Conservation (phyloP, 2,113 vertebrate species). For the Sylvia atricapilla region DNA sequence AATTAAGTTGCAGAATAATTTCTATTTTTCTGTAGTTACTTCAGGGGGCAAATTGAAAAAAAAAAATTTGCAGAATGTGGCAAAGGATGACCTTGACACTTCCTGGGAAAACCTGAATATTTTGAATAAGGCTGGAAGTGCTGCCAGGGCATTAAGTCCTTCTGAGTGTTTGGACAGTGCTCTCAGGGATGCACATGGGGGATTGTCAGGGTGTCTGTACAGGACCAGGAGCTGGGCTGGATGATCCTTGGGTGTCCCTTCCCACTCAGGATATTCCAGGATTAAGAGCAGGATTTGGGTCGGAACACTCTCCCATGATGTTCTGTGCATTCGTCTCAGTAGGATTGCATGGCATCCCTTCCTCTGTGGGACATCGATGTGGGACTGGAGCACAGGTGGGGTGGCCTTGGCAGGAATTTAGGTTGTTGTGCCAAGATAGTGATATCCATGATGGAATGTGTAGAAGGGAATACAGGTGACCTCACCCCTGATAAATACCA, state of each 20-base stretch:
- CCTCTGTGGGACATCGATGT: fast-evolving
- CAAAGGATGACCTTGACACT: not conserved
- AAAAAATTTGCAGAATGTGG: not conserved
- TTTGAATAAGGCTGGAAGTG: not conserved
- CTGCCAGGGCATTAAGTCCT: fast-evolving
- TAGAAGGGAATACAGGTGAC: no score
- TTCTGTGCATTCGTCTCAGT: not conserved
- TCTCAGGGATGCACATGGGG: not conserved
- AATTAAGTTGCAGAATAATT: not conserved
- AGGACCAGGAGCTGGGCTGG: not conserved
- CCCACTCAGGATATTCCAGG: not conserved
- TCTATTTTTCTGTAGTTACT: not conserved
- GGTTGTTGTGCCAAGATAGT: not conserved
- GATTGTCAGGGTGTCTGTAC: not conserved
- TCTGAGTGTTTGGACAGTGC: not conserved
- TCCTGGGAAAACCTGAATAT: not conserved
- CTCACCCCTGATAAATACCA: no score
- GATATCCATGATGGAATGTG: not conserved
- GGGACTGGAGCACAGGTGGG: fast-evolving
- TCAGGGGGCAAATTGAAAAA: not conserved
- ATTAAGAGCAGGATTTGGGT: not conserved
- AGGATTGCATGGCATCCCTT: not conserved
- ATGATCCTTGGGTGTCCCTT: not conserved
- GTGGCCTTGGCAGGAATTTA: fast-evolving
- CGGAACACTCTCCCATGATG: fast-evolving